Percentiles rank a stretch among this genome's conserved stretches.
phyloP scores from a whole-genome alignment of 2,113 vertebrate genomes.

The Shinisaurus crocodilurus region DNA sequence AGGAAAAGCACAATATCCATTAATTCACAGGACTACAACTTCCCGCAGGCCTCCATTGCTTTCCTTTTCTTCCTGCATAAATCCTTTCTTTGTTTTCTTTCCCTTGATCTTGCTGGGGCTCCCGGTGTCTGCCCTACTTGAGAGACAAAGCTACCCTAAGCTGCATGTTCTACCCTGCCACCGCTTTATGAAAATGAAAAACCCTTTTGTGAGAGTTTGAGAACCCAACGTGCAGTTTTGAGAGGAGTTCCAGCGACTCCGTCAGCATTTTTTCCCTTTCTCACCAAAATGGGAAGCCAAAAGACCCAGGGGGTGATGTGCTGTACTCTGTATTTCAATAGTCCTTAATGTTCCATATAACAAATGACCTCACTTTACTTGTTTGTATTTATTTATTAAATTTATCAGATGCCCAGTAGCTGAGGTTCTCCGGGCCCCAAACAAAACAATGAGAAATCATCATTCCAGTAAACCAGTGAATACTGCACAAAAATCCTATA shows the following conservation, averaged over 20 bases:
- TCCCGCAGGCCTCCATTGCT: not conserved
- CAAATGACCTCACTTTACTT: not conserved
- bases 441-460: not conserved
- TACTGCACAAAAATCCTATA: not conserved
- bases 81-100: conserved; percentile 11
- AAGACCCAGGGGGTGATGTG: no score
- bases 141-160: not conserved
- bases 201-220: not conserved
- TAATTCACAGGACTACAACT: not conserved
- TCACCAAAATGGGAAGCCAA: fast-evolving
- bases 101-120: conserved; percentile 1
- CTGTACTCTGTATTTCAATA: not conserved
- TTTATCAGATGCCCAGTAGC: not conserved
- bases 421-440: not conserved
- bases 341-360: not conserved
- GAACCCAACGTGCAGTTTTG: not conserved
- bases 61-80: not conserved
- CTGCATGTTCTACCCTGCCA: not conserved
- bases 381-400: not conserved
- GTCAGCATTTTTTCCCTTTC: not conserved
- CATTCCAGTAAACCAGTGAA: not conserved
- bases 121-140: not conserved
- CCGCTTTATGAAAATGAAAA: fast-evolving
- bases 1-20: not conserved
- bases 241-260: fast-evolving